A percentile compares a stretch with the other conserved stretches of the same genome.
Conservation (phyloP, 2,113 vertebrate species). For the Garra rufa region DNA sequence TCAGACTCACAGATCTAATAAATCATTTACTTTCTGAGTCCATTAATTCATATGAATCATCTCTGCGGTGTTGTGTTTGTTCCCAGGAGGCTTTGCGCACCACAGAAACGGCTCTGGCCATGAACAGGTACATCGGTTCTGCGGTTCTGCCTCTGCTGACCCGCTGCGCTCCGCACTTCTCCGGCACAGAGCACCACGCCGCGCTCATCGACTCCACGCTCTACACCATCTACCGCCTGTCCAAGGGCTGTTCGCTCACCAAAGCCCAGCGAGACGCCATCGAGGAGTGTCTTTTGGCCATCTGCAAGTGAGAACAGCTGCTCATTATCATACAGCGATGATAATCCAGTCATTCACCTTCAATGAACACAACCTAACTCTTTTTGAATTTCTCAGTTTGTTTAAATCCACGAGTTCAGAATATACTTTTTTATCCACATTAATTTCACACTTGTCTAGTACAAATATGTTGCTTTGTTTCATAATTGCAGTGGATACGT, state of each 20-base stretch:
- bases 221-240: conserved; percentile 94
- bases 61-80: conserved; percentile 15
- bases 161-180: conserved; percentile 93
- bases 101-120: conserved; percentile 92
- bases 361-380: too few species aligned
- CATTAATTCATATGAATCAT: not conserved
- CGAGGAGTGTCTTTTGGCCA: conserved; percentile 93
- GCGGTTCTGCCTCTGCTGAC: conserved; percentile 93
- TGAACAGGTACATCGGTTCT: conserved; percentile 94
- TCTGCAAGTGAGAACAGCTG: conserved; percentile 86
- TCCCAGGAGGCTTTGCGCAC: conserved; percentile 90
- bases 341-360: too few species aligned
- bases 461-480: too few species aligned
- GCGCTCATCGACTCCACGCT: conserved; percentile 92
- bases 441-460: too few species aligned
- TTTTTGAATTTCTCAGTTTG: too few species aligned
- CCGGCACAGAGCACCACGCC: conserved; percentile 90
- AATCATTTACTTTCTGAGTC: not conserved
- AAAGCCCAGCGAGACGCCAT: conserved; percentile 98
- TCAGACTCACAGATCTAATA: not conserved
- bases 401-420: too few species aligned
- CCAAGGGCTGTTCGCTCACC: conserved; percentile 95
- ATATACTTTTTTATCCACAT: too few species aligned
- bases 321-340: not conserved
- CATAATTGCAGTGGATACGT: too few species aligned